These are phyloP conservation scores for Drosophila willistoni DNA, from an alignment of 1,140 invertebrate species.

Conservation along the genomic window DNA sequence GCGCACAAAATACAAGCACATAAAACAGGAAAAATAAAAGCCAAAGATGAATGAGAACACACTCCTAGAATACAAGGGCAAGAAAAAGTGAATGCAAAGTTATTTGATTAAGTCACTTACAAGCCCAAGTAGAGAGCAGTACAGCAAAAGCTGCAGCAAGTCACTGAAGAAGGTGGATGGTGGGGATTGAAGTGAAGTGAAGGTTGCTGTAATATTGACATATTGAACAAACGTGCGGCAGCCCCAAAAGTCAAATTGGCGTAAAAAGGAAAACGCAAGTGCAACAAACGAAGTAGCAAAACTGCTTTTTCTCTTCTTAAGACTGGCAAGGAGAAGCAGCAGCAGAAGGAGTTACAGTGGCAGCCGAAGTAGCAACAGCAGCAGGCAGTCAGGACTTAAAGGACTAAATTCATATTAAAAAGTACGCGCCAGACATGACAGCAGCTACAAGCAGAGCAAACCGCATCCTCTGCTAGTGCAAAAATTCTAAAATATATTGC, in stretches of 20 bases:
- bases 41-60: slow-evolving; percentile 24
- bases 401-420: slow-evolving; percentile 81
- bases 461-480: slow-evolving; percentile 48
- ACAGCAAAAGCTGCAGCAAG: slow-evolving; percentile 22
- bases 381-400: slow-evolving; percentile 64
- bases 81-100: slow-evolving; percentile 70
- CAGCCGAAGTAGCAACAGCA: slow-evolving; percentile 9
- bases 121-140: slow-evolving; percentile 8
- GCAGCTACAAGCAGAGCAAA: slow-evolving; percentile 19
- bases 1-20: slow-evolving; percentile 51
- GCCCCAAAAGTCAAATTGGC: slow-evolving; percentile 62
- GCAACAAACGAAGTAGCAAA: slow-evolving; percentile 47
- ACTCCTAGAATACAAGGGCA: slow-evolving; percentile 12
- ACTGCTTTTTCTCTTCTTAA: slow-evolving; percentile 16
- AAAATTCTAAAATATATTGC: slow-evolving; percentile 79
- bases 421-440: slow-evolving; percentile 76
- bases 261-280: slow-evolving; percentile 58
- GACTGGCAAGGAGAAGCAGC: not conserved
- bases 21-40: slow-evolving; percentile 32
- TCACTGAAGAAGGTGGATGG: slow-evolving; percentile 4
- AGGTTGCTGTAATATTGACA: slow-evolving; percentile 76
- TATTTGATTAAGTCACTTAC: slow-evolving; percentile 81
- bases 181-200: slow-evolving; percentile 16
- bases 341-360: slow-evolving; percentile 7
- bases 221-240: slow-evolving; percentile 77